phyloP scores from a whole-genome alignment of 2,113 vertebrate species.

The Eudyptes chrysolophus region DNA sequence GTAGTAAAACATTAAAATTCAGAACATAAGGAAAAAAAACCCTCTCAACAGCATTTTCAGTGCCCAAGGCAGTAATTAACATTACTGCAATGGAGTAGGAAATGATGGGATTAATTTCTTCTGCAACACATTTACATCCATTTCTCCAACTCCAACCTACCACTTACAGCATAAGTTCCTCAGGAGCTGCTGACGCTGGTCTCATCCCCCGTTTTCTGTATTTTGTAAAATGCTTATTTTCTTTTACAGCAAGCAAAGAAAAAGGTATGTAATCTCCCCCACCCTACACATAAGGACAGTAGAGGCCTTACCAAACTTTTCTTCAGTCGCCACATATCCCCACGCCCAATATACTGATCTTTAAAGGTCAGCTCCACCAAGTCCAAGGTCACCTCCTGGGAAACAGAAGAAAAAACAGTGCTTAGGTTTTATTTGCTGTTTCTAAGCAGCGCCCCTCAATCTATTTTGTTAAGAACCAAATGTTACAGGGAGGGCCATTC shows the following conservation, averaged over 20 bases:
- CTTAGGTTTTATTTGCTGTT: background rate
- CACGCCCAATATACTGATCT: slow-evolving; percentile 97
- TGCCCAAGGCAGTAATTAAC: background rate
- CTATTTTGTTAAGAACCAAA: background rate
- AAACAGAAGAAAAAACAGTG: background rate
- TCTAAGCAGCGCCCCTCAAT: background rate
- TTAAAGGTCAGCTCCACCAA: slow-evolving; percentile 98
- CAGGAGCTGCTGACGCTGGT: background rate
- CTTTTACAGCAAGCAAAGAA: background rate
- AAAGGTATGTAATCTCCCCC: background rate
- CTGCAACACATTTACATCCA: background rate
- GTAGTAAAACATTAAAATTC: background rate
- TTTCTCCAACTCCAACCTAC: background rate
- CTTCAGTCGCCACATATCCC: slow-evolving; percentile 98
- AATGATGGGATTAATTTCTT: background rate
- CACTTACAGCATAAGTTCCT: background rate
- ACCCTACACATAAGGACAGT: background rate
- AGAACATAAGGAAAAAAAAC: background rate
- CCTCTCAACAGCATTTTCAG: background rate
- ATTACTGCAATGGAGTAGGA: background rate
- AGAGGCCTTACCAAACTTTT: slow-evolving; percentile 88
- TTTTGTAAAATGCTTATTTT: background rate
- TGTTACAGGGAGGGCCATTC: background rate
- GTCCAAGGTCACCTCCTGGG: slow-evolving; percentile 94
- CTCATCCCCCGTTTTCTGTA: background rate